Base-by-base conservation (phyloP, 2,113 vertebrate genomes). In the Hydrochoerus hydrochaeris region DNA sequence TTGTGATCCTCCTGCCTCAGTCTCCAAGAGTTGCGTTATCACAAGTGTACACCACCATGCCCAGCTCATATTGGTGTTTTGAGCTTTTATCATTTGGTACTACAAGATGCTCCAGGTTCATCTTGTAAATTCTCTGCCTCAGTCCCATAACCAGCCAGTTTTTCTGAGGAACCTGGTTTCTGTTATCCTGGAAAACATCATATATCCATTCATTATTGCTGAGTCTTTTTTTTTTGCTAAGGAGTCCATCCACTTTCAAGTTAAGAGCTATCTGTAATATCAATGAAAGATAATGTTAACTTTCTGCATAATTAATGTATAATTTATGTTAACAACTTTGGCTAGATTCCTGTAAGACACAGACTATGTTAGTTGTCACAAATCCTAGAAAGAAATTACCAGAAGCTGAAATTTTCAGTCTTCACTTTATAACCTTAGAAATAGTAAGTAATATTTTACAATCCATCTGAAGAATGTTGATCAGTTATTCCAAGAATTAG, bases 361-460 rank as follows among this genome's bases (percentile, higher is more conserved):
- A 95, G 4, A 95, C 19, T 49, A 22, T 58, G 71, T 83, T 57
- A 87, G 44, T 92, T 77, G 54, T 60, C n/a, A 10, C 63, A 88
- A 88, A 85, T 71, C 41, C 78, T 94, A 63, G 49, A 84, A 92
- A 89, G 91, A 85, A 30, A 87, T 63, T 57, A 81, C 78, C 62
- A 73, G 7, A 90, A 93, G 46, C 38, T 90, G 85, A 73, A 93
- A 90, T 96, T 95, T 92, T 90, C 14, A 83, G 7, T 75, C 22
- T 92, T 91, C 62, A 95, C 20, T 41, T 90, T 78, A 41, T 71
- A 38, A 46, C 44, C 38, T 96, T 91, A 83, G 52, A 81, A 96
- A 85, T 88, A 85, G 58, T 93, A 97, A 89, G 75, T 84, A 78
- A 88, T 11, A 95, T 85, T 85, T 92, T 81, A 46, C 32, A 77